phyloP scores from a whole-genome alignment of 1,140 invertebrate genomes.

The Caenorhabditis inopinata region DNA sequence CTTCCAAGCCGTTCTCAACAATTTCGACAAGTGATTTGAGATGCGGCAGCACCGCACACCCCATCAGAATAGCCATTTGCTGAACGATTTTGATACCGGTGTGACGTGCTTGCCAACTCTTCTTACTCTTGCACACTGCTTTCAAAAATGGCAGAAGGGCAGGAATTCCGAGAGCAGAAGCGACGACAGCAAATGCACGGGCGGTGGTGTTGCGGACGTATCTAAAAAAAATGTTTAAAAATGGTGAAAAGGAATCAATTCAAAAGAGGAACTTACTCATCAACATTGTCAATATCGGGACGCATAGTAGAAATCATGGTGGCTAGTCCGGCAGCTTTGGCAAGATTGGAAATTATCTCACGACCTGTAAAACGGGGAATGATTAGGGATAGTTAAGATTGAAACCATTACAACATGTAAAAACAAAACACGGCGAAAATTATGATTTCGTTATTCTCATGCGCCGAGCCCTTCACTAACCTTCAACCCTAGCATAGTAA shows the following conservation, averaged over 20 bases:
- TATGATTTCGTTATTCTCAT: too few relatives aligned
- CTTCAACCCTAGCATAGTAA: slow-evolving; percentile 97
- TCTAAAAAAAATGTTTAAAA: slow-evolving; percentile 24
- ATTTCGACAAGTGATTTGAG: slow-evolving; percentile 96
- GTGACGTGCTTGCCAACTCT: slow-evolving; percentile 98
- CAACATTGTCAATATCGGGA: slow-evolving; percentile 99
- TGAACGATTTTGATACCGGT: slow-evolving; percentile 99
- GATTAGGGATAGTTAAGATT: background rate
- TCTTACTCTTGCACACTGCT: slow-evolving; percentile 97
- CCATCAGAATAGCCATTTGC: slow-evolving; percentile 99
- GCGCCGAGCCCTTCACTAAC: too few relatives aligned
- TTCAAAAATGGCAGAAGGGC: slow-evolving; percentile 96
- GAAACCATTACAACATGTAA: slow-evolving; percentile 19
- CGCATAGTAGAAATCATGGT: slow-evolving; percentile 99
- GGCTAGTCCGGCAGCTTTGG: slow-evolving; percentile 97
- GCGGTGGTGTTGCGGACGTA: slow-evolving; percentile 97
- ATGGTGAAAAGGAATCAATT: background rate
- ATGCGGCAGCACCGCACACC: slow-evolving; percentile 97
- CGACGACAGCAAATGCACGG: slow-evolving; percentile 96
- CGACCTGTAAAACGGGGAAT: slow-evolving; percentile 75
- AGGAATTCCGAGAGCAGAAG: slow-evolving; percentile 95
- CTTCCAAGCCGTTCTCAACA: slow-evolving; percentile 85
- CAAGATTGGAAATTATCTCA: slow-evolving; percentile 98
- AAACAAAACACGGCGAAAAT: too few relatives aligned
- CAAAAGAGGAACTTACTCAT: slow-evolving; percentile 75